A percentile compares a stretch with the other conserved stretches of the same genome.
Evolutionary conservation across 2,113 vertebrate species (phyloP).

Genomic region (Rhinogobius similis): DNA sequence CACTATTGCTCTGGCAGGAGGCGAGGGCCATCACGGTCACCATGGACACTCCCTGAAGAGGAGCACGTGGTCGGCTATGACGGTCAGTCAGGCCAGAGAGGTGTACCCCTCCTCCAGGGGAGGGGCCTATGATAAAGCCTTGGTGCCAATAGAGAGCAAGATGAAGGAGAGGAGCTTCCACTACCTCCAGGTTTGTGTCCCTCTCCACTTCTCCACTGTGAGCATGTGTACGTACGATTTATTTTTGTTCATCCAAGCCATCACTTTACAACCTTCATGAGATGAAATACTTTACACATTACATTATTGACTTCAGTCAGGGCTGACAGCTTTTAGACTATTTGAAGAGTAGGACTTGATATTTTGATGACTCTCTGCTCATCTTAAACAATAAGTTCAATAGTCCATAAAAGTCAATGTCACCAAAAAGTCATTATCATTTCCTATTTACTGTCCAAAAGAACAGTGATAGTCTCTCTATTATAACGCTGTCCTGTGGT

Average conservation of each 20-base stretch:
- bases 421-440: background rate
- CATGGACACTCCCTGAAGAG: constrained; percentile 90
- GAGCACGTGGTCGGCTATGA: constrained; percentile 98
- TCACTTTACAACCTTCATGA: background rate
- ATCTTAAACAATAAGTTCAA: background rate
- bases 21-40: constrained; percentile 63
- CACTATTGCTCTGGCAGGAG: constrained; percentile 89
- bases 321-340: background rate
- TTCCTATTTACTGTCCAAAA: background rate
- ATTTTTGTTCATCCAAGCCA: background rate
- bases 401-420: background rate
- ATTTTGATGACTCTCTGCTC: background rate
- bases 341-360: background rate
- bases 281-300: background rate
- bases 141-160: constrained; percentile 90
- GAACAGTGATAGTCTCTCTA: constrained; percentile 19
- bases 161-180: constrained; percentile 93
- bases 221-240: background rate
- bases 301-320: background rate
- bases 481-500: constrained; percentile 46
- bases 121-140: constrained; percentile 85
- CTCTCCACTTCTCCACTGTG: background rate
- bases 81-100: constrained; percentile 95
- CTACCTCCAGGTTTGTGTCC: constrained; percentile 90
- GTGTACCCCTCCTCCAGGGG: constrained; percentile 84